Base-by-base conservation (phyloP, 2,888 invertebrate genomes). In the Tribolium freemani region DNA sequence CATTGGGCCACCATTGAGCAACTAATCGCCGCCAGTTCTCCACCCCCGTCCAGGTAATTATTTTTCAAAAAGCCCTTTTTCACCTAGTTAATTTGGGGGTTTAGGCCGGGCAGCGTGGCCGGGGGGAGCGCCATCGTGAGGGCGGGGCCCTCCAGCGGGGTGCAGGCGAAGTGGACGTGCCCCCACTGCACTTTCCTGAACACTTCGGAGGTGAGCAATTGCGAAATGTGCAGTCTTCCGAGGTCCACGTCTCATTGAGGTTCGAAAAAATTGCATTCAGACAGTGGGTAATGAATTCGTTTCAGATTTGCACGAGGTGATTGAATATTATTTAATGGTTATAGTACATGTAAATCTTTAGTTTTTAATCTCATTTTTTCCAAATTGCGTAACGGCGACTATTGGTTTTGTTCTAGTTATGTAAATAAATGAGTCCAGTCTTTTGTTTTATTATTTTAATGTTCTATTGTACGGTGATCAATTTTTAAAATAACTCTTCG, bases 151-250 rank as follows among this genome's bases (percentile, higher is more conserved):
- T 83, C 86, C 21, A 82, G 86, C 0, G 87, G 85, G 60, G 38
- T 48, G 8, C 87, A 88, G 70, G 83, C 88, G 3, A 88, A 91
- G 80, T 98, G 98, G 98, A 96, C 96, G 30, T 98, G 98, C 86
- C 91, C 91, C 79, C 93, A 96, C 83, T 98, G 98, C 90, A 98
- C 98, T 75, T 98, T 93, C 88, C 91, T 96, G 84, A 98, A 98
- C 89, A 91, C 91, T 75, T 88, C 92, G 74, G 91, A 92, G 75
- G 89, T 90, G 77, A 90, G 89, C 80, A 90, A 90, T 77, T 98
- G 98, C 88, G 97, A 97, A 87, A 97, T 98, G 90, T 98, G 98
- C 89, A 93, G 92, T 85, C 89, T 97, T 86, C 97, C 97, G 76
- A 90, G 93, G 90, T 91, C 83, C 4, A 72, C 69, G 69, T 63